phyloP scores from a whole-genome alignment of 2,113 vertebrate genomes.

The Ceyx cyanopectus region DNA sequence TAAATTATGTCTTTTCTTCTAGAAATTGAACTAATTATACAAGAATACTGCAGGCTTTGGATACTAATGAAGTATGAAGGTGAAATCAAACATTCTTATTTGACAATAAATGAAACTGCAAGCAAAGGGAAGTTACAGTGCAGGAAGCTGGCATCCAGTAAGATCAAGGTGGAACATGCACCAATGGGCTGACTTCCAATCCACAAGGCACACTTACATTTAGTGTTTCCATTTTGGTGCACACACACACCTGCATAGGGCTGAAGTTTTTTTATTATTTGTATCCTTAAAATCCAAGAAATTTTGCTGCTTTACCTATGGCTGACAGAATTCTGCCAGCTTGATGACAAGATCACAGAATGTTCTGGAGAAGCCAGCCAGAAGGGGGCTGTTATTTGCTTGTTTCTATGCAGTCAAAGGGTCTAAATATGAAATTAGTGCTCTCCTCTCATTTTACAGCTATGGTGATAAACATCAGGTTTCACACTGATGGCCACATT shows the following conservation, averaged over 20 bases:
- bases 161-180: not conserved
- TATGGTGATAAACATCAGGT: not conserved
- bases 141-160: not conserved
- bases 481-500: not conserved
- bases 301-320: not conserved
- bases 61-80: not conserved
- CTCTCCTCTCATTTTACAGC: not conserved
- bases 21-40: not conserved
- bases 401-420: not conserved
- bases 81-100: not conserved
- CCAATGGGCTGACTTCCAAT: not conserved
- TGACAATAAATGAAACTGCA: not conserved
- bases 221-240: not conserved
- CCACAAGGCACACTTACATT: not conserved
- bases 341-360: not conserved
- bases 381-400: not conserved
- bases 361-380: rapidly evolving
- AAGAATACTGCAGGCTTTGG: not conserved
- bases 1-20: not conserved
- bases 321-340: not conserved
- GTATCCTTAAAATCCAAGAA: not conserved
- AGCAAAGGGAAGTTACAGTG: not conserved
- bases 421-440: not conserved
- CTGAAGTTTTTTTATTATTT: not conserved
- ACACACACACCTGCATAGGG: not conserved